Base-by-base conservation (phyloP, 2,888 invertebrate genomes). In the Calameuta filiformis region DNA sequence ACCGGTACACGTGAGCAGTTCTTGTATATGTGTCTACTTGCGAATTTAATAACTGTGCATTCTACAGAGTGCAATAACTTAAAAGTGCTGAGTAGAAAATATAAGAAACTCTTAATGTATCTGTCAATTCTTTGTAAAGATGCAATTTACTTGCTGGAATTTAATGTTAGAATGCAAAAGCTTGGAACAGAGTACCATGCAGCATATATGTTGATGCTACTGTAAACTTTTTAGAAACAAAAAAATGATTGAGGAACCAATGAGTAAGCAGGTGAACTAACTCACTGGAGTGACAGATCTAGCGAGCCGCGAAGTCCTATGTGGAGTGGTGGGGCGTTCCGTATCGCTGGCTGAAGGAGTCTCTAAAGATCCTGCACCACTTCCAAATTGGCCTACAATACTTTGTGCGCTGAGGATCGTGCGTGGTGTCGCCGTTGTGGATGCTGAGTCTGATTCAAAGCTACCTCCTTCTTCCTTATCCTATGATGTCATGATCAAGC, bases 361-460 rank as follows among this genome's bases (percentile, higher is more conserved):
- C 79, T 93, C 93, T 79, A 86, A 84, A 76, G 85, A 83, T 79
- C 87, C 86, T 84, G 83, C 82, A 79, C 87, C 86, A 85, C 87
- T 86, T 82, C 89, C 90, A 83, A 88, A 85, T 79, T 89, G 87
- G 84, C 87, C 86, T 87, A 88, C 80, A 76, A 87, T 86, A 84
- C 87, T 87, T 89, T 92, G 93, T 35, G 94, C 93, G 87, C 94
- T 94, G 85, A 95, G 93, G 81, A 96, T 94, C n/a, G 95, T 95
- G 91, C 94, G 95, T 40, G 95, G 95, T 12, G 96, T 95, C 23
- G 92, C 91, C 77, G 95, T 94, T 33, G 95, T 95, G 37, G 96
- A 95, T 89, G 95, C 95, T 11, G 96, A 95, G 92, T 96, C 96
- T 12, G 96, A 95, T 91, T 96, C 96, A 90, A 95, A 94, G 89